Conservation (phyloP, 2,113 vertebrate species). For the Catharus bicknelli region DNA sequence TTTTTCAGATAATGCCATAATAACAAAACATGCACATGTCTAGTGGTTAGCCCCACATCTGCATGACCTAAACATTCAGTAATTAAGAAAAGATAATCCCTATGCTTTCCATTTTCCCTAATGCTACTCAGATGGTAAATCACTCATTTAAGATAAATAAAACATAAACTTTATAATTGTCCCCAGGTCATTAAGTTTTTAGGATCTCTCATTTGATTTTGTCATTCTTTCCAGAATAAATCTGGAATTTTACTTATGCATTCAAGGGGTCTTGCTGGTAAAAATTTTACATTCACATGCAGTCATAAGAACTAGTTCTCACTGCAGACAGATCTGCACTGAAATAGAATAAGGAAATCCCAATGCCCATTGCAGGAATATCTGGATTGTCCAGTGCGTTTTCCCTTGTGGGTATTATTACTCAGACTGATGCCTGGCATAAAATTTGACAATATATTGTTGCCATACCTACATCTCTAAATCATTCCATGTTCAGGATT, state of each 20-base stretch:
- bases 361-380: background rate
- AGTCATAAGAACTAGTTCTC: background rate
- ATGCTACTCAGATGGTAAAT: background rate
- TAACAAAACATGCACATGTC: background rate
- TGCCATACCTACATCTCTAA: background rate
- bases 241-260: background rate
- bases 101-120: background rate
- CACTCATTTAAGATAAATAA: background rate
- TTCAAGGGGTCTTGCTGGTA: background rate
- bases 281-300: background rate
- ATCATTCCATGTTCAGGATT: background rate
- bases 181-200: background rate
- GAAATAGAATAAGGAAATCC: background rate
- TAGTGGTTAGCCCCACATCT: background rate
- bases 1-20: background rate
- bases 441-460: background rate
- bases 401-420: background rate
- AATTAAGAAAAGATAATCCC: background rate
- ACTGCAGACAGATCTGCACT: background rate
- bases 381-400: background rate
- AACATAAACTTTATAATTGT: background rate
- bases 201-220: background rate
- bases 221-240: background rate
- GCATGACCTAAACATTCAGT: background rate
- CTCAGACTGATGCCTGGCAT: background rate